Percentiles rank a stretch among this genome's conserved stretches.
Conservation (phyloP, 2,797 vertebrate genomes). For the Lepidocolaptes lacrymiger region DNA sequence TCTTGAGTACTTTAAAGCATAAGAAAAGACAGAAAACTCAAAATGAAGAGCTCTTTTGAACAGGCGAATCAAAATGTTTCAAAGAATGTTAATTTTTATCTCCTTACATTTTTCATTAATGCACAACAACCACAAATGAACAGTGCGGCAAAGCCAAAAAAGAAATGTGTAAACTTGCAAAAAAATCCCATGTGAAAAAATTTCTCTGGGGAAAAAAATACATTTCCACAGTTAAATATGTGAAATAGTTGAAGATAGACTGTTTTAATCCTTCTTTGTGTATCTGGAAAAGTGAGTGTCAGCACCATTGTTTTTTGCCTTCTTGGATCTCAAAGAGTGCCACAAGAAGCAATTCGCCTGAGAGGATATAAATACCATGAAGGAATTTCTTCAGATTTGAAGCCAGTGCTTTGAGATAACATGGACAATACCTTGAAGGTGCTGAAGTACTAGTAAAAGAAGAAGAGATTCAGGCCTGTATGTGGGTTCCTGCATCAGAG, state of each 20-base stretch:
- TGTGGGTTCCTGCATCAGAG: neutral
- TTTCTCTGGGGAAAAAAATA: neutral
- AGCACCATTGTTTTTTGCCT: neutral
- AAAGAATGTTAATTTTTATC: constrained; percentile 18
- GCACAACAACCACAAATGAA: neutral
- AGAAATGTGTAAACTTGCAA: constrained; percentile 22
- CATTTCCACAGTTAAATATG: neutral
- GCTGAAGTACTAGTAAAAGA: neutral
- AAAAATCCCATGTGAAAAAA: neutral
- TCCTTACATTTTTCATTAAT: neutral
- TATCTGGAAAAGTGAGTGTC: constrained; percentile 2
- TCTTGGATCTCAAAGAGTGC: neutral
- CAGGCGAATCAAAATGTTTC: neutral
- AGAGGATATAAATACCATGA: neutral
- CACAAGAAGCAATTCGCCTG: constrained; percentile 6
- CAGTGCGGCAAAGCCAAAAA: neutral
- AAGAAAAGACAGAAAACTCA: neutral
- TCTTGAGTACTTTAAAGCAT: constrained; percentile 21
- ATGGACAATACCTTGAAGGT: neutral
- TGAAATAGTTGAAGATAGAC: neutral
- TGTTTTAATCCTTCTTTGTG: neutral
- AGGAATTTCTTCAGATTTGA: neutral
- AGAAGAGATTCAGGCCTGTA: neutral
- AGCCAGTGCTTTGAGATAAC: neutral
- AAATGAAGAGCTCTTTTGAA: constrained; percentile 23